Evolutionary conservation across 1,140 invertebrate species (phyloP), one percentile per base, ranked within the genome.

Genomic region (Atta cephalotes): DNA sequence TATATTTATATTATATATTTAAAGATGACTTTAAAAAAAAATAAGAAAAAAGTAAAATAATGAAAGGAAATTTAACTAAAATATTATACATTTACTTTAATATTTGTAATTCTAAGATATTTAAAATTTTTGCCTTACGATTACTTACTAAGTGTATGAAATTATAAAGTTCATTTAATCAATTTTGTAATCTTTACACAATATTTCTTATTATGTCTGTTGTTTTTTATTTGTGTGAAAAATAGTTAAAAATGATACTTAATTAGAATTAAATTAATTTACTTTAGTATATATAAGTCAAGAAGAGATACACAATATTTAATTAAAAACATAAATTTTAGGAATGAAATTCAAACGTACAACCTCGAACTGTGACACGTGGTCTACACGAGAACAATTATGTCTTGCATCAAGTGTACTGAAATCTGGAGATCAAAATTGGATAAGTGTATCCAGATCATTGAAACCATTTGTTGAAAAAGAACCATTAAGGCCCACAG

Each of bases 381-480:
- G 98, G 98, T 97, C 97, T 45, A 96, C 96, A 0, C 95, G 97
- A 21, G 98, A 99, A 92, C 97, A 98, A 92, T 92, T 99, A 87
- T 98, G 97, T 89, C 94, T 99, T 58, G 98, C 98, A 0, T 98
- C 98, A 1, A 97, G 98, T 31, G 98, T 99, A 0, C 95, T 97
- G 2, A 96, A 97, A 91, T 98, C 97, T 94, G 98, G 98, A 0
- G 98, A 99, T 94, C 98, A 99, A 94, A 99, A 99, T 94, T 99
- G 98, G 98, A 98, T 98, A 93, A 98, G 97, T 0, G 98, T 99
- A 0, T 98, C 98, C 53, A 95, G 98, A 86, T 97, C 96, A 82
- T 96, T 96, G 89, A 98, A 97, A 95, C 96, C 95, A 84, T 97
- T 96, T 91, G 96, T 96, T 0, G 98, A 98, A 91, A 96, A 96